Conservation (phyloP, 2,113 vertebrate genomes). For the Paramisgurnus dabryanus region DNA sequence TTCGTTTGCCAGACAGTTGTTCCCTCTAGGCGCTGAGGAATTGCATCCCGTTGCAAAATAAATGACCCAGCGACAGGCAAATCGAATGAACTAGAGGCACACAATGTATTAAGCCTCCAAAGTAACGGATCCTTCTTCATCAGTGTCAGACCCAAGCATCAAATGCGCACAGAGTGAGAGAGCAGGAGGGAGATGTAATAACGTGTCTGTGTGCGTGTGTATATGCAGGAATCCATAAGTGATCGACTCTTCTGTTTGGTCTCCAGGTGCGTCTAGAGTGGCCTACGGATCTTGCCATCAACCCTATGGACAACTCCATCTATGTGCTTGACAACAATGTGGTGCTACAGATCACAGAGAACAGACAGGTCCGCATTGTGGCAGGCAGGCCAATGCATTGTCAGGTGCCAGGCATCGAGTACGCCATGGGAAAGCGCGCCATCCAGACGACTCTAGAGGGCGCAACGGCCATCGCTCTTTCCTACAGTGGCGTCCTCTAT, state of each 20-base stretch:
- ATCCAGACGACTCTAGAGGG: constrained; percentile 95
- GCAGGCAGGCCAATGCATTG: constrained; percentile 97
- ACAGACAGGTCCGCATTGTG: constrained; percentile 94
- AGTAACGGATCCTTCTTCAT: constrained; percentile 61
- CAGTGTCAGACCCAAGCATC: constrained; percentile 53
- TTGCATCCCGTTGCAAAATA: constrained; percentile 54
- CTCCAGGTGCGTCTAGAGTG: constrained; percentile 92
- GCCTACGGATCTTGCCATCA: constrained; percentile 97
- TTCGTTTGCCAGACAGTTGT: constrained; percentile 38
- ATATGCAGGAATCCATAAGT: constrained; percentile 11
- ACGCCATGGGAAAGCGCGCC: constrained; percentile 85
- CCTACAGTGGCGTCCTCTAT: constrained; percentile 93
- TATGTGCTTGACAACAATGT: constrained; percentile 98
- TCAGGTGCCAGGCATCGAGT: constrained; percentile 94
- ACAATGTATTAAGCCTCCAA: constrained; percentile 52
- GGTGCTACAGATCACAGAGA: constrained; percentile 96
- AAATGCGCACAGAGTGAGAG: constrained; percentile 23
- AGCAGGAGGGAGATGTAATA: constrained; percentile 8
- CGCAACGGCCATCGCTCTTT: constrained; percentile 89
- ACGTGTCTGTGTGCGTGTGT: constrained; percentile 28
- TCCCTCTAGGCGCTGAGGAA: constrained; percentile 51
- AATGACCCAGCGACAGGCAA: constrained; percentile 54
- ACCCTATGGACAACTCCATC: constrained; percentile 98
- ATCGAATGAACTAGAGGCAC: constrained; percentile 51
- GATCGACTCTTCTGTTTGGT: constrained; percentile 8